A percentile compares a stretch with the other conserved stretches of the same genome.
Conservation (phyloP, 1,140 invertebrate species). For the Copidosoma floridanum region DNA sequence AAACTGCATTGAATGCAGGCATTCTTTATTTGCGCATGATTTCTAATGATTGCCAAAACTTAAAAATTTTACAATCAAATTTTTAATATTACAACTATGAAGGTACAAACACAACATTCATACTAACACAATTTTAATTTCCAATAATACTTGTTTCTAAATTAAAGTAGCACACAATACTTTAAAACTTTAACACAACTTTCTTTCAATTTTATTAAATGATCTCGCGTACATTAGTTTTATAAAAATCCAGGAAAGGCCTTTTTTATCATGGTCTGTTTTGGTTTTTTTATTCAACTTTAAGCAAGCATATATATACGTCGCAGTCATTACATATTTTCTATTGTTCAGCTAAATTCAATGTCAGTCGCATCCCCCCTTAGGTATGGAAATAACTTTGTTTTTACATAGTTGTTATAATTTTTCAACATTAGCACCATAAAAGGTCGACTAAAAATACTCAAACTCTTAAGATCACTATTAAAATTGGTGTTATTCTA, state of each 20-base stretch:
- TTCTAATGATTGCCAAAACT: slow-evolving; percentile 2
- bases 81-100: too few species aligned
- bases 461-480: slow-evolving; percentile 10
- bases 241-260: neutral
- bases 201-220: neutral
- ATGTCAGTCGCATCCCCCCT: slow-evolving; percentile 7
- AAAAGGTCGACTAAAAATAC: slow-evolving; percentile 13
- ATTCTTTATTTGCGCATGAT: neutral
- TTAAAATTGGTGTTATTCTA: slow-evolving; percentile 8
- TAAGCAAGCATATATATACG: too few species aligned
- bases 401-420: slow-evolving; percentile 12
- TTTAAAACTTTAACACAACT: neutral
- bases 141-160: slow-evolving; percentile 1
- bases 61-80: neutral
- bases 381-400: slow-evolving; percentile 15
- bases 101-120: neutral
- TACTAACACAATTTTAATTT: neutral
- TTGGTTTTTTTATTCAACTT: neutral
- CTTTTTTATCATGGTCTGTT: too few species aligned
- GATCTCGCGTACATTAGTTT: neutral
- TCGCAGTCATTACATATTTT: neutral
- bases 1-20: too few species aligned
- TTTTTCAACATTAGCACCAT: too few species aligned
- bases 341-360: neutral
- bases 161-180: neutral